These are phyloP conservation scores for Sebastes wilsoni DNA, from an alignment of 2,797 vertebrate species.

Conservation along the genomic window DNA sequence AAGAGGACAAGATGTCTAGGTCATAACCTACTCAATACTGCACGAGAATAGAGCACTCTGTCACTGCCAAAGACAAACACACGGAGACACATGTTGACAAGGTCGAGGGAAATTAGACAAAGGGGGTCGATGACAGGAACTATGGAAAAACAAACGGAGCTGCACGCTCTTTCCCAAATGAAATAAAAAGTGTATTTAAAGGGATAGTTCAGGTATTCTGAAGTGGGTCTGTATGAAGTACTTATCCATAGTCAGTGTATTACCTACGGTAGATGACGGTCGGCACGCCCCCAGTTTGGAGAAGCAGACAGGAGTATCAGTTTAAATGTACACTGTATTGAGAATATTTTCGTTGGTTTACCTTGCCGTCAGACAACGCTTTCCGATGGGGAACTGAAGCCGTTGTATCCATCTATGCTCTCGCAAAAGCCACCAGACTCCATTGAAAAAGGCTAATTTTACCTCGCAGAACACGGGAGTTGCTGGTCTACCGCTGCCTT, in stretches of 20 bases:
- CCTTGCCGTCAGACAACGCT: neutral
- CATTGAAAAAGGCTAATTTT: neutral
- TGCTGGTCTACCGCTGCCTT: neutral
- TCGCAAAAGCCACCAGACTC: neutral
- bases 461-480: neutral
- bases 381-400: neutral
- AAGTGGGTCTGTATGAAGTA: neutral
- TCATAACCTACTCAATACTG: constrained; percentile 69
- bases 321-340: neutral
- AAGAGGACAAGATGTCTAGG: constrained; percentile 66
- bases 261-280: neutral
- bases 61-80: constrained; percentile 62
- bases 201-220: neutral
- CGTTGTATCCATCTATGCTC: neutral
- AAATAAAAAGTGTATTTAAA: neutral
- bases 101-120: constrained; percentile 43
- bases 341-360: neutral
- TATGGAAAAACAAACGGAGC: constrained; percentile 26
- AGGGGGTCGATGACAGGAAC: neutral
- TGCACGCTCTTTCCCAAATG: neutral
- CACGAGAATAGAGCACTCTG: constrained; percentile 58
- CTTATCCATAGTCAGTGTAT: no score
- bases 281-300: neutral
- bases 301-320: neutral
- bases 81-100: constrained; percentile 45